Conservation (phyloP, 2,113 vertebrate species). For the Mungos mungo region DNA sequence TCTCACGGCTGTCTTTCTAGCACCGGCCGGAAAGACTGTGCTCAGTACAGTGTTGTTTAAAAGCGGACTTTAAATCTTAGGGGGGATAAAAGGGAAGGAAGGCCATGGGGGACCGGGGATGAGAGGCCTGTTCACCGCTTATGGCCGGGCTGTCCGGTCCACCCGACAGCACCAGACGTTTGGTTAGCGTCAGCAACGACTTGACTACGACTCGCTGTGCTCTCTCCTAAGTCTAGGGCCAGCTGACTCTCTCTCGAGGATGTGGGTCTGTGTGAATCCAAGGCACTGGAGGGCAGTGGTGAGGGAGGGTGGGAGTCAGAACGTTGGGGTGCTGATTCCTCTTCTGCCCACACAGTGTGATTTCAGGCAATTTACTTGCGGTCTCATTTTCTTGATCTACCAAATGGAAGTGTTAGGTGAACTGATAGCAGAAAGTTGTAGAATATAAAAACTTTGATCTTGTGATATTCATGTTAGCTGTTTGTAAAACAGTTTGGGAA, state of each 20-base stretch:
- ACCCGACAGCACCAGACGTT: neutral
- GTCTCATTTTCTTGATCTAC: neutral
- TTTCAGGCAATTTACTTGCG: neutral
- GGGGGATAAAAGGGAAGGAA: neutral
- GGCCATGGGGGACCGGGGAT: rapidly evolving
- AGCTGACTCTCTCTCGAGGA: rapidly evolving
- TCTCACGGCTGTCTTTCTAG: neutral
- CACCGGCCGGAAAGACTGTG: neutral
- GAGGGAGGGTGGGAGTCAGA: rapidly evolving
- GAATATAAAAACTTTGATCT: neutral
- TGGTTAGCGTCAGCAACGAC: neutral
- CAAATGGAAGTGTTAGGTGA: neutral
- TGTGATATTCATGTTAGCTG: neutral
- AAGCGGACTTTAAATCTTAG: neutral
- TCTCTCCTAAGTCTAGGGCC: neutral
- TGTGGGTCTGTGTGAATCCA: rapidly evolving
- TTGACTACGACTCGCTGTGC: neutral
- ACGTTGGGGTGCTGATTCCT: neutral
- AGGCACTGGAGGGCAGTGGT: neutral
- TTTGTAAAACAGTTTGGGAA: neutral
- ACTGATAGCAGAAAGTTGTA: neutral
- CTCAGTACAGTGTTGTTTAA: neutral
- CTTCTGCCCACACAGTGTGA: neutral
- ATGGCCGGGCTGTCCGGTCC: neutral
- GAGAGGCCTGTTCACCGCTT: neutral